phyloP scores from a whole-genome alignment of 2,888 invertebrate species.

The Heliconius ismenius region DNA sequence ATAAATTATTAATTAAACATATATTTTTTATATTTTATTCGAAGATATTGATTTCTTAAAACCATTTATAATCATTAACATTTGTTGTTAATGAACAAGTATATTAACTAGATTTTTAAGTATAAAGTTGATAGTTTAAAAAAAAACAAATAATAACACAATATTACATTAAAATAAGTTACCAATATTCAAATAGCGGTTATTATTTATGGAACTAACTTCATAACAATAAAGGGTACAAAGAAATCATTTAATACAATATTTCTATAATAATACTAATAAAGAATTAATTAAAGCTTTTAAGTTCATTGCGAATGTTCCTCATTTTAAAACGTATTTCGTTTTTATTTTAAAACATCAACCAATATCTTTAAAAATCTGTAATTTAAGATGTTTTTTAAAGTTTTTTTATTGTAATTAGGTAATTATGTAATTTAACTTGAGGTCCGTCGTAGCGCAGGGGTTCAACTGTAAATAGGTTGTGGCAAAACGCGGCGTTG shows the following conservation, averaged over 20 bases:
- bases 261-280: too few relatives aligned
- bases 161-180: not conserved
- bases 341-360: slow-evolving; percentile 40
- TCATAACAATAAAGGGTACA: not conserved
- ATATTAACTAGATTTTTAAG: too few relatives aligned
- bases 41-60: too few relatives aligned
- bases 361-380: not conserved
- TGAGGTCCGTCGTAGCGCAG: too few relatives aligned
- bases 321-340: not conserved
- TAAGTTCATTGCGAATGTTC: not conserved
- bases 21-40: too few relatives aligned
- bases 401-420: not conserved
- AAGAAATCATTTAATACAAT: not conserved
- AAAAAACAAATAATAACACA: too few relatives aligned
- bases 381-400: not conserved
- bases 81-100: too few relatives aligned
- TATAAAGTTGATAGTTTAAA: too few relatives aligned
- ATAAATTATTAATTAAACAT: too few relatives aligned
- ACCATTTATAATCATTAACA: too few relatives aligned
- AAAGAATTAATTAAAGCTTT: not conserved
- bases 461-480: not conserved
- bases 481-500: not conserved
- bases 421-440: not conserved
- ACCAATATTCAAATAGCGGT: not conserved
- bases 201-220: not conserved